Evolutionary conservation across 2,797 vertebrate genomes (phyloP).

Genomic region (Anisognathus igniventris): DNA sequence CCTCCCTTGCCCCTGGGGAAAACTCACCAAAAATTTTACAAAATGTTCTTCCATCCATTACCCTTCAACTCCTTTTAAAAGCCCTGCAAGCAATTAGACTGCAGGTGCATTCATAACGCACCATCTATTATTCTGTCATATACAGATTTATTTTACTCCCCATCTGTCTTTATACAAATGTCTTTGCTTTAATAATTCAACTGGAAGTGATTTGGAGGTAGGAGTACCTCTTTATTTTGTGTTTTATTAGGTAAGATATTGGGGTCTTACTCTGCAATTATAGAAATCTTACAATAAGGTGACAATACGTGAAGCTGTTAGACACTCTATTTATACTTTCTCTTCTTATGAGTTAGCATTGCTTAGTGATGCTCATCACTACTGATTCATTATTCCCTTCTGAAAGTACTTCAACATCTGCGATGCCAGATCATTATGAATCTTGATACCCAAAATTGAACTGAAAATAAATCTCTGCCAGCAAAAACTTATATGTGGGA

Average conservation of each 20-base stretch:
- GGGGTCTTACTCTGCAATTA: background rate
- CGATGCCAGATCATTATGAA: background rate
- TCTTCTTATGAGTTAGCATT: background rate
- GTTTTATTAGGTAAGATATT: background rate
- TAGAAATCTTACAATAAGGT: background rate
- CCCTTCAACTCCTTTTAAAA: background rate
- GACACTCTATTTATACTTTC: background rate
- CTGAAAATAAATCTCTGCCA: background rate
- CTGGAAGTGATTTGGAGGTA: background rate
- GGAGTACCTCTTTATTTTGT: background rate
- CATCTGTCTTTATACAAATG: background rate
- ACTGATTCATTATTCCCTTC: background rate
- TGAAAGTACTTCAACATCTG: background rate
- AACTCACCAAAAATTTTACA: background rate
- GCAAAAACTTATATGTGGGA: background rate
- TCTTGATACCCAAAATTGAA: background rate
- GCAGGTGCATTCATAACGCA: background rate
- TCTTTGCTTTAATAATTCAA: background rate
- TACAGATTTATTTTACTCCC: background rate
- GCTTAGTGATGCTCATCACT: background rate
- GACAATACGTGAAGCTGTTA: background rate
- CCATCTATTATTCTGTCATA: background rate
- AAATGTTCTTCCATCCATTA: background rate
- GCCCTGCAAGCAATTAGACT: background rate
- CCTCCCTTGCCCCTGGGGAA: background rate